These are phyloP conservation scores for Tachina lurida DNA, from an alignment of 2,888 invertebrate genomes.

Conservation along the genomic window DNA sequence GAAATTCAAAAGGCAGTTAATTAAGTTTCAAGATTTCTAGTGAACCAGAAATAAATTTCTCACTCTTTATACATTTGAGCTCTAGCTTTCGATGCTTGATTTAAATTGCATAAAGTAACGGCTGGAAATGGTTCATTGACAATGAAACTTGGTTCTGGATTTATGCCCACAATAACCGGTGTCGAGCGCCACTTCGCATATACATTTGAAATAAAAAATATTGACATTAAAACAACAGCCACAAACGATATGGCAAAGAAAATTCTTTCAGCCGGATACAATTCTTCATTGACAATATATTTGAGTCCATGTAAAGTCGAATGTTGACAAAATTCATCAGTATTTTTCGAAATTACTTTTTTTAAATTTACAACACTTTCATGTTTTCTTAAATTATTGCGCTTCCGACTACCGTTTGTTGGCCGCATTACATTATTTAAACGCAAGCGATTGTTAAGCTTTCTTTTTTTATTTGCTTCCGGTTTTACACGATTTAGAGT, in stretches of 20 bases:
- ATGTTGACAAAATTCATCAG: constrained; percentile 83
- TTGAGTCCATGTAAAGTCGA: constrained; percentile 89
- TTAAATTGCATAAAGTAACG: constrained; percentile 92
- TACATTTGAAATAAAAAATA: constrained; percentile 88
- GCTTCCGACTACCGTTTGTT: not conserved
- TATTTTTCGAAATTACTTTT: constrained; percentile 75
- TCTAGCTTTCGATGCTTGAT: constrained; percentile 88
- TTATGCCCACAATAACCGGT: constrained; percentile 90
- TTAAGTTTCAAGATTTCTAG: not conserved
- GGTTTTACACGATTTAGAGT: constrained; percentile 26
- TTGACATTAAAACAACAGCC: constrained; percentile 86
- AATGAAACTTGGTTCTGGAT: constrained; percentile 87
- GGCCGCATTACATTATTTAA: not conserved
- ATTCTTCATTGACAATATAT: constrained; percentile 84
- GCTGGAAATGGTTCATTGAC: constrained; percentile 91
- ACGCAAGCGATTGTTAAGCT: not conserved
- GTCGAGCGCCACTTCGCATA: constrained; percentile 88
- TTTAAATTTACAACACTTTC: constrained; percentile 43
- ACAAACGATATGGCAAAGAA: constrained; percentile 89
- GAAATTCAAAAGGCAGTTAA: constrained; percentile 2
- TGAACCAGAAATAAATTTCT: not conserved
- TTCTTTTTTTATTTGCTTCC: not conserved
- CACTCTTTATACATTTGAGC: constrained; percentile 79
- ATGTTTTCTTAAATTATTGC: constrained; percentile 21
- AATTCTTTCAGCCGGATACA: constrained; percentile 86